Evolutionary conservation across 2,113 vertebrate species (phyloP).

Genomic region (Vicugna pacos): DNA sequence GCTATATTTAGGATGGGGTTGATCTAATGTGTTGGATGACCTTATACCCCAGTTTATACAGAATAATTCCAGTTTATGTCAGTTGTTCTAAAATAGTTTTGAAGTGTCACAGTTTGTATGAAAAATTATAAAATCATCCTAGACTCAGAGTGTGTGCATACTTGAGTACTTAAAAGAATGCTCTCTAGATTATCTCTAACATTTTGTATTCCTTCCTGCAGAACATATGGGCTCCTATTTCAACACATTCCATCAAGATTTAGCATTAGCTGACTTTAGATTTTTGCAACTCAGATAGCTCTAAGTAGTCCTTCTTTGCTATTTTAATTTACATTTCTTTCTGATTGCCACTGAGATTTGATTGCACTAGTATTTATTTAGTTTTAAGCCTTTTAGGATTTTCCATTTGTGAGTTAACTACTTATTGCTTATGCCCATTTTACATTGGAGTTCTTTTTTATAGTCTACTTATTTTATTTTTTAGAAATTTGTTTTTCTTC

Average conservation of each 20-base stretch:
- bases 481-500: not conserved
- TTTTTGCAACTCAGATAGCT: constrained; percentile 25
- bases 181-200: constrained; percentile 22
- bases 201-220: not conserved
- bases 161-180: not conserved
- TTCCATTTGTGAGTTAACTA: constrained; percentile 52
- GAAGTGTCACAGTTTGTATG: not conserved
- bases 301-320: constrained; percentile 22
- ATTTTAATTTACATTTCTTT: constrained; percentile 59
- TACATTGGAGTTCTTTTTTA: not conserved
- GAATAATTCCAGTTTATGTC: not conserved
- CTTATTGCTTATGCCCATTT: not conserved
- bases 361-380: constrained; percentile 59
- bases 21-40: not conserved
- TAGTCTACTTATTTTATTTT: not conserved
- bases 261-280: constrained; percentile 56
- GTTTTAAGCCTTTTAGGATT: constrained; percentile 32
- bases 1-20: not conserved
- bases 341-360: constrained; percentile 60
- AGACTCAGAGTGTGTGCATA: not conserved
- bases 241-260: constrained; percentile 29
- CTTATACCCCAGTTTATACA: not conserved
- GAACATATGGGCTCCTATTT: constrained; percentile 23
- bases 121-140: constrained; percentile 9
- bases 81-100: not conserved